Base-by-base conservation (phyloP, 2,888 invertebrate genomes). In the Tachina grossa region DNA sequence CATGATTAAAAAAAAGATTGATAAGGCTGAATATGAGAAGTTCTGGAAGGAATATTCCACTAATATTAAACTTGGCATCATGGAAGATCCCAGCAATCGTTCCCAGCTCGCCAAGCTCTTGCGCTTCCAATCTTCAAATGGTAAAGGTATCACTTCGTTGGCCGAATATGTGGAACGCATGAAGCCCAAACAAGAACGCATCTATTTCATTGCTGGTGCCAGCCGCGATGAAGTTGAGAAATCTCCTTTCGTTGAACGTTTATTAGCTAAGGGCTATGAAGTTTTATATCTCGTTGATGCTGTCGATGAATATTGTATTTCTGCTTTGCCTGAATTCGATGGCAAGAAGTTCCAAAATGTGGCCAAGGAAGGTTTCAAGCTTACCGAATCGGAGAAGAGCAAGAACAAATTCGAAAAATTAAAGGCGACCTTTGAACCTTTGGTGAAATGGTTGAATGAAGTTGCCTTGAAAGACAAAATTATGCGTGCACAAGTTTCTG, bases 21-120 rank as follows among this genome's bases (percentile, higher is more conserved):
- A 96, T 74, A 96, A 96, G 84, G 97, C 97, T 69, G 96, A 97
- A 69, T 99, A 97, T 92, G 95, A 96, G 39, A 96, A 95, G 90
- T 99, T 99, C 95, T 99, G 99, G 99, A 98, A 98, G 93, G 99
- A 99, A 93, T 99, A 97, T 94, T 98, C 98, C 80, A 99, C 99
- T 87, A 99, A 99, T 93, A 95, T 98, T 88, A 98, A 99, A 93
- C 94, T 99, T 89, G 99, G 99, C 82, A 95, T 99, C 31, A 98
- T 99, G 94, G 99, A 99, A 94, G 99, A 99, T 93, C 97, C 98
- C 55, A 96, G 97, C 89, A 99, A 99, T 94, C 95, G 99, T 84
- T 98, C 98, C 66, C 96, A 99, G 76, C 94, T 99, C 76, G 98
- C 99, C 84, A 99, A 99, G 93, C 94, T 99, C 83, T 94, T 99